Base-by-base conservation (phyloP, 2,888 invertebrate genomes). In the Sthenelais limicola region DNA sequence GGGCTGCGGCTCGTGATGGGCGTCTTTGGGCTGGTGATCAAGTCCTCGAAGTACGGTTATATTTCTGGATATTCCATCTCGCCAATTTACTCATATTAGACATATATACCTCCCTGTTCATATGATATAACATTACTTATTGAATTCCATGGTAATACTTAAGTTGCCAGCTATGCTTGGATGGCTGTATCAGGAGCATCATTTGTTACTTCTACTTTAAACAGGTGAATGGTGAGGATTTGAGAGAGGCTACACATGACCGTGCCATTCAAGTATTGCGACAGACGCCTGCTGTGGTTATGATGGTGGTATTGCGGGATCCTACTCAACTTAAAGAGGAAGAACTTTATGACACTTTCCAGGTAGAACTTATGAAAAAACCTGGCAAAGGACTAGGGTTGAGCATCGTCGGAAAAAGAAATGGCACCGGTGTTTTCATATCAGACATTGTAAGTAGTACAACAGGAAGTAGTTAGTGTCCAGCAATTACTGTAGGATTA, bases 21-120 rank as follows among this genome's bases (percentile, higher is more conserved):
- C 91, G 98, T 58, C 89, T 99, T 51, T 91, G 92, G 87, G 92
- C 94, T 0, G 98, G 96, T 24, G 99, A 99, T 89, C 96, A 97
- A 89, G 93, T 99, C 82, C 88, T 96, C 54, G 96, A 96, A 83
- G 88, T 89, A 72, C 75, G 56, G n/a, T n/a, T n/a, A n/a, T n/a
- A n/a, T n/a, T n/a, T 51, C 21, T 15, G 12, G 52, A 30, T 7
- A 9, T 32, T 30, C 26, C 26, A 3, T 12, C 47, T 43, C 47
- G n/a, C 47, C 47, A 43, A 15, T 43, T 43, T 43, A 18, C 12
- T 43, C 12, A 18, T 43, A 43, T 43, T 43, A 43, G n/a, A 18
- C 18, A 43, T 15, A 15, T 43, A 43, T 43, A 15, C 12, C 18
- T 43, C 18, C 12, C 47, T 15, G 47, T 43, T 12, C 47, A 43